A percentile compares a stretch with the other conserved stretches of the same genome.
These are phyloP conservation scores for Brachylomia viminalis DNA, from an alignment of 2,888 invertebrate genomes.

Conservation along the genomic window DNA sequence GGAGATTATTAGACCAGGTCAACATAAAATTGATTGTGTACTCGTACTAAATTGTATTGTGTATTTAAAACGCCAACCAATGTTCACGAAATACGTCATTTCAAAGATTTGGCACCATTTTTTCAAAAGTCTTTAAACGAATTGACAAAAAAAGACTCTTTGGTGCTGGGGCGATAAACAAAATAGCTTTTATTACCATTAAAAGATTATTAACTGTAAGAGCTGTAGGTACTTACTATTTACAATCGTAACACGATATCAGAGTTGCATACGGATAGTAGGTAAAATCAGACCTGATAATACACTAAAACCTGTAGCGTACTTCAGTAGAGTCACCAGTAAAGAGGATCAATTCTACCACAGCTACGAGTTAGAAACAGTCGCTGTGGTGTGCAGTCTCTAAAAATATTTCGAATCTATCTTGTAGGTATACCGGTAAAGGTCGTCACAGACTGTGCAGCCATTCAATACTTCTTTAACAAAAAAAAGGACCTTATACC, in stretches of 20 bases:
- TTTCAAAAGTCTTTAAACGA: too few species aligned
- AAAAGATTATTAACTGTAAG: neutral
- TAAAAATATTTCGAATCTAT: too few species aligned
- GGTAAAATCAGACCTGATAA: neutral
- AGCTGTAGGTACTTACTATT: slow-evolving; percentile 3
- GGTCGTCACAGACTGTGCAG: too few species aligned
- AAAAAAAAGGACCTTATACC: neutral
- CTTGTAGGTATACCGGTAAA: too few species aligned
- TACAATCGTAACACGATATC: neutral
- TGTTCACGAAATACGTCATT: too few species aligned
- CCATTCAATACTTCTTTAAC: neutral
- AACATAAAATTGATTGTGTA: too few species aligned
- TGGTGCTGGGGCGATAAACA: neutral
- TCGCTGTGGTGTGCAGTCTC: neutral
- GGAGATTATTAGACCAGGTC: too few species aligned
- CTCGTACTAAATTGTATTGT: too few species aligned
- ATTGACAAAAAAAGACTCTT: too few species aligned
- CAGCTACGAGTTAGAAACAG: neutral
- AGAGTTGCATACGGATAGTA: neutral
- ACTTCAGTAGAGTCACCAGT: neutral
- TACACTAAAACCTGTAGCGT: neutral
- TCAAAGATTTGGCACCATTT: too few species aligned
- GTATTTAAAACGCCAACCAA: too few species aligned
- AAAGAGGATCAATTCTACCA: neutral
- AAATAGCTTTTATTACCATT: neutral